These are phyloP conservation scores for Phenganax marumi DNA, from an alignment of 92 coral and sea anemone genomes.

Conservation along the genomic window DNA sequence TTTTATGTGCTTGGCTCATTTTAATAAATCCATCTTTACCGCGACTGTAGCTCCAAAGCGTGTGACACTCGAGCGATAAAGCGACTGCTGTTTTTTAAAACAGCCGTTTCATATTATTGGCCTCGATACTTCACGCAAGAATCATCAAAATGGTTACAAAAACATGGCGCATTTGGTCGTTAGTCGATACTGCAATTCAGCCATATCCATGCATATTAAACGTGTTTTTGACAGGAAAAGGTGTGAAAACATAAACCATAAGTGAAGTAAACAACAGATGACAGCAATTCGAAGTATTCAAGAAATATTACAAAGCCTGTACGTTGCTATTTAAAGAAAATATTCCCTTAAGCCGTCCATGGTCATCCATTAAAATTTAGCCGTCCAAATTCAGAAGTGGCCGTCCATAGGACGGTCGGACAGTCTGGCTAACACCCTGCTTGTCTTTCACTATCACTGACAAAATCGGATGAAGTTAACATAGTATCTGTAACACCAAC, in stretches of 20 bases:
- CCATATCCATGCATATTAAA: not conserved
- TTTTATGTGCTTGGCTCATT: slow-evolving; percentile 6
- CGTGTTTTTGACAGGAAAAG: not conserved
- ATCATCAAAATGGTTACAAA: not conserved
- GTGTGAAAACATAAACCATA: not conserved
- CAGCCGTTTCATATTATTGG: not conserved
- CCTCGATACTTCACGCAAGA: not conserved
- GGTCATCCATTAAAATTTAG: not conserved
- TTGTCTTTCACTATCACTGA: too few species aligned
- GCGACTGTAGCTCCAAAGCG: not conserved
- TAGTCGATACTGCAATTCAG: not conserved
- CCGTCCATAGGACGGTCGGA: slow-evolving; percentile 12
- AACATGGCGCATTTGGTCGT: not conserved
- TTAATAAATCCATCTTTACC: not conserved
- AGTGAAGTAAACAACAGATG: too few species aligned
- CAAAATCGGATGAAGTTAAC: too few species aligned
- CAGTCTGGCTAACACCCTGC: too few species aligned
- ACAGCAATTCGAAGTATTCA: too few species aligned
- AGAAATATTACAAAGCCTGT: too few species aligned
- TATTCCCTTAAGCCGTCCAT: not conserved
- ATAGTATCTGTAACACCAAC: too few species aligned
- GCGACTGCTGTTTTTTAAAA: not conserved
- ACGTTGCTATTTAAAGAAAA: not conserved
- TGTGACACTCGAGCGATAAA: not conserved
- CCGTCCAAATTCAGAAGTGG: slow-evolving; percentile 4